Base-by-base conservation (phyloP, 35 echinoderm and acorn worm genomes). In the Hemicentrotus pulcherrimus region DNA sequence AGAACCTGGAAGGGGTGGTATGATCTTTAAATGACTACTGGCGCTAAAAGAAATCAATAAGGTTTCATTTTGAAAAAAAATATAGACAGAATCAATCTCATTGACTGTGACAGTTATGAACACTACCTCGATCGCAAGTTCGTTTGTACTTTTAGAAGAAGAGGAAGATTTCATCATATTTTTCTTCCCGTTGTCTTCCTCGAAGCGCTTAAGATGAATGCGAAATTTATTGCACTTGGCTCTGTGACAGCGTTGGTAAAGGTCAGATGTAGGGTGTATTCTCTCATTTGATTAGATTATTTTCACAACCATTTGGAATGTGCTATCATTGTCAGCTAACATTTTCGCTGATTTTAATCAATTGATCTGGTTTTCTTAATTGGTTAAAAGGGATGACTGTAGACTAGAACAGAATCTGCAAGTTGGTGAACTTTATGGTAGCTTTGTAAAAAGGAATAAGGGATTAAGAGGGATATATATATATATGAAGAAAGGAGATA, bases 221-320 rank as follows among this genome's bases (percentile, higher is more conserved):
- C 65, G 28, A n/a, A 78, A 78, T 78, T n/a, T 78, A 78, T 78
- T 78, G 65, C 19, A 78, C 65, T 78, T 78, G 65, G 65, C 65
- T 78, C 65, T n/a, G 19, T 78, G 65, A 78, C 65, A 28, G 65
- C 28, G 6, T 8, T 28, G 6, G 65, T 78, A 78, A 78, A 78
- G 65, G 65, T 78, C 65, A 78, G 65, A 78, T 28, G 65, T 78
- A 78, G 65, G 65, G 65, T 78, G 65, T 78, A 78, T 78, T 78
- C 65, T 78, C 65, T 78, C 65, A 78, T 78, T 28, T 78, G 65
- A 78, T 78, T 78, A 78, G 65, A 78, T 78, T 78, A 22, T 78
- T 78, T 78, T 78, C 65, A 78, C 65, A n/a, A 78, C 4, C 65
- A 78, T 78, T 78, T n/a, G 65, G 65, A 78, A 78, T n/a, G 65